These are phyloP conservation scores for Spatulosminthurus flaviceps DNA, from an alignment of 2,888 invertebrate species.

Conservation along the genomic window DNA sequence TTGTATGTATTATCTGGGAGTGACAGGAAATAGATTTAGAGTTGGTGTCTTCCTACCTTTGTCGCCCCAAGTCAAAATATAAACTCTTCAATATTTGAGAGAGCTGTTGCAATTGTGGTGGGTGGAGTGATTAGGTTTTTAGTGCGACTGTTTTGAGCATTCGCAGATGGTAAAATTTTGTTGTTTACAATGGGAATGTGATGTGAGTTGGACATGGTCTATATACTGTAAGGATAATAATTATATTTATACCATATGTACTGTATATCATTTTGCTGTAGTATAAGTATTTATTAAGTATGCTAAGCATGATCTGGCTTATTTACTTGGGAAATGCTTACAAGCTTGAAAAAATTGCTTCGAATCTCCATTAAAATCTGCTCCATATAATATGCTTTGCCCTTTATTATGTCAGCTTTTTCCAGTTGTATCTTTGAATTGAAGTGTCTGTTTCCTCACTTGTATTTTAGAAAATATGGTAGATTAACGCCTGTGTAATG, in stretches of 20 bases:
- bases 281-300: too few relatives aligned
- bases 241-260: background rate
- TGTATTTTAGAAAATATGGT: background rate
- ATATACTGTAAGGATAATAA: background rate
- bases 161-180: conserved; percentile 25
- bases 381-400: conserved; percentile 20
- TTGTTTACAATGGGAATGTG: conserved; percentile 32
- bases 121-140: conserved; percentile 34
- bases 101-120: conserved; percentile 8
- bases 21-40: too few relatives aligned
- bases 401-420: background rate
- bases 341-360: background rate
- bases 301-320: background rate
- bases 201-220: conserved; percentile 33
- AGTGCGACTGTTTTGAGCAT: conserved; percentile 18
- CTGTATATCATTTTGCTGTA: too few relatives aligned
- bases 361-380: background rate
- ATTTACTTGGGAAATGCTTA: background rate
- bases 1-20: background rate
- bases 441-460: conserved; percentile 25
- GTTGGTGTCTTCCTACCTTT: too few relatives aligned
- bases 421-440: conserved; percentile 31
- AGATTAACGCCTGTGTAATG: conserved; percentile 36
- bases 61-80: background rate
- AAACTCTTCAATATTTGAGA: background rate